phyloP scores from a whole-genome alignment of 1,140 invertebrate genomes.

The Drosophila equinoxialis region DNA sequence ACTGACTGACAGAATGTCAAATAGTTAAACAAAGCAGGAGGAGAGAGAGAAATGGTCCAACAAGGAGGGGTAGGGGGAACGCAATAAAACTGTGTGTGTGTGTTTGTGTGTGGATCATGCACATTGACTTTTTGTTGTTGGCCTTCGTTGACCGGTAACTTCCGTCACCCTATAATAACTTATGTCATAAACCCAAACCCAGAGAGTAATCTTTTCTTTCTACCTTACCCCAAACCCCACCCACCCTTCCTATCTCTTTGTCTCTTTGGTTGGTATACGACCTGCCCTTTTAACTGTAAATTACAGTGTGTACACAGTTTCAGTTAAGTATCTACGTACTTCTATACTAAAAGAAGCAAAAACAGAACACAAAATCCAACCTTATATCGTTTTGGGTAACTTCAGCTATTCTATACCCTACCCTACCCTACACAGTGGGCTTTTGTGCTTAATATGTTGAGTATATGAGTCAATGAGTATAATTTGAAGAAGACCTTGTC shows the following conservation, averaged over 20 bases:
- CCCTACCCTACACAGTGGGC: neutral
- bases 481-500: too few species aligned
- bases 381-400: neutral
- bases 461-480: too few species aligned
- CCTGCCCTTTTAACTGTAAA: conserved; percentile 12
- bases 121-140: conserved; percentile 14
- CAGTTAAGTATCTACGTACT: neutral
- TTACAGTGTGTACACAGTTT: conserved; percentile 8
- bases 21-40: neutral
- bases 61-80: neutral
- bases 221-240: neutral
- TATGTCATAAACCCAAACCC: conserved; percentile 4
- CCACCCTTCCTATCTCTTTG: neutral
- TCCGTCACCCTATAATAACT: conserved; percentile 10
- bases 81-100: neutral
- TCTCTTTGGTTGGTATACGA: neutral
- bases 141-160: conserved; percentile 7
- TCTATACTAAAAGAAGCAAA: neutral
- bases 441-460: too few species aligned
- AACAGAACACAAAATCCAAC: neutral
- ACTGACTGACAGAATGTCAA: conserved; percentile 17
- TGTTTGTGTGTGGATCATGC: conserved; percentile 13
- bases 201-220: conserved; percentile 1
- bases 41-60: too few species aligned
- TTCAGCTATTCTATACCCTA: neutral